These are phyloP conservation scores for Amphiduros pacificus DNA, from an alignment of 2,888 invertebrate genomes.

Conservation along the genomic window DNA sequence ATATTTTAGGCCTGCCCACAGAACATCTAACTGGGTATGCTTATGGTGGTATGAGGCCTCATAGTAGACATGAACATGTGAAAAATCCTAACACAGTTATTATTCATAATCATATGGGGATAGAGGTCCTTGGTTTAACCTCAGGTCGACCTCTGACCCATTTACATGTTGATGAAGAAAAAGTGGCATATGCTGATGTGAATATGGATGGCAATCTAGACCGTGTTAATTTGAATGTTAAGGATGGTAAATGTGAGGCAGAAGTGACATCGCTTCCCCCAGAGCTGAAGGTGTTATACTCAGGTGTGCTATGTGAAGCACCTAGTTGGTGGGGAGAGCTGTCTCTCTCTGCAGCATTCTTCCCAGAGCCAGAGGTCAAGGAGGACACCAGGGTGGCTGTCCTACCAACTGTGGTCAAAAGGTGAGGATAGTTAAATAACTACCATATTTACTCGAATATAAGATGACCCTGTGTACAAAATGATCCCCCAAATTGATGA, in stretches of 20 bases:
- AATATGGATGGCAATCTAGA: constrained; percentile 37
- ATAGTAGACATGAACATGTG: constrained; percentile 47
- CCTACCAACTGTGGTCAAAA: constrained; percentile 42
- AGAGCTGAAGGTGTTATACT: constrained; percentile 41
- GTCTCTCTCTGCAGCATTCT: constrained; percentile 44
- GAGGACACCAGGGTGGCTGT: constrained; percentile 39
- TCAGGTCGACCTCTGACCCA: constrained; percentile 42
- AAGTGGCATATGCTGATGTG: constrained; percentile 39
- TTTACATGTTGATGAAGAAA: constrained; percentile 15
- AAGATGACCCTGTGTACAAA: too few species aligned
- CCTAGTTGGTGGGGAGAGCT: constrained; percentile 31
- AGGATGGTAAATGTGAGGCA: constrained; percentile 13
- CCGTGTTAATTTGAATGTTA: constrained; percentile 9
- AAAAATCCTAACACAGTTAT: constrained; percentile 48
- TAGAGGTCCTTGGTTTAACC: constrained; percentile 48
- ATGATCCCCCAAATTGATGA: too few species aligned
- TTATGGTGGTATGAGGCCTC: constrained; percentile 50
- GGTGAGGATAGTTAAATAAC: too few species aligned
- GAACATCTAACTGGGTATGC: constrained; percentile 45
- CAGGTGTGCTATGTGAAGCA: constrained; percentile 43
- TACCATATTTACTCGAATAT: too few species aligned
- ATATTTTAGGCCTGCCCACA: constrained; percentile 2
- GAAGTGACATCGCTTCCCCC: constrained; percentile 22
- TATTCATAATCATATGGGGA: constrained; percentile 44
- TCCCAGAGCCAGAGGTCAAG: constrained; percentile 42